Evolutionary conservation across 2,888 invertebrate genomes (phyloP).

Genomic region (Electrophaes corylata): DNA sequence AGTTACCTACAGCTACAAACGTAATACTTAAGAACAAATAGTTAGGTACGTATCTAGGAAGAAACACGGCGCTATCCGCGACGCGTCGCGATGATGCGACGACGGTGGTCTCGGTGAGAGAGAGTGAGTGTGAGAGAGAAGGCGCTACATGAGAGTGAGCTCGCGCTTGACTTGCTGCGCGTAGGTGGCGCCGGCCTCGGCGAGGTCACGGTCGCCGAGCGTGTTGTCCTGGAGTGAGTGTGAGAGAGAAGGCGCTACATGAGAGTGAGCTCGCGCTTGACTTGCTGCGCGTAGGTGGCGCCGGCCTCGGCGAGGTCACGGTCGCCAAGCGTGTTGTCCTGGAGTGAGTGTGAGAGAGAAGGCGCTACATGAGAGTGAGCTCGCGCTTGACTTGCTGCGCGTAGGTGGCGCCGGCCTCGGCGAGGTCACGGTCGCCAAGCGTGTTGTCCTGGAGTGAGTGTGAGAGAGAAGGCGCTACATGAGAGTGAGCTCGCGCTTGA

Average conservation of each 20-base stretch:
- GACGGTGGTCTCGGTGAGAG: too few species aligned
- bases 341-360: too few species aligned
- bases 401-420: conserved; percentile 9
- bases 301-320: conserved; percentile 50
- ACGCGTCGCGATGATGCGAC: too few species aligned
- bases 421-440: conserved; percentile 63
- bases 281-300: conserved; percentile 8
- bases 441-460: conserved; percentile 52
- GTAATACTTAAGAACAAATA: too few species aligned
- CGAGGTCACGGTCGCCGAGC: conserved; percentile 63
- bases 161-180: conserved; percentile 15
- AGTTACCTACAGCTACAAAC: too few species aligned
- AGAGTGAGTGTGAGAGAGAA: too few species aligned
- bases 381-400: conserved; percentile 15
- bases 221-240: conserved; percentile 52
- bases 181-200: conserved; percentile 9
- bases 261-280: conserved; percentile 15
- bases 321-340: conserved; percentile 58
- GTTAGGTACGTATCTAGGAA: neutral
- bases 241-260: too few species aligned
- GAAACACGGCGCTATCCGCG: too few species aligned
- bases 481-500: conserved; percentile 15
- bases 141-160: conserved; percentile 9
- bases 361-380: conserved; percentile 9
- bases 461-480: too few species aligned